Evolutionary conservation across 2,113 vertebrate genomes (phyloP).

Genomic region (Ceyx melanurus): DNA sequence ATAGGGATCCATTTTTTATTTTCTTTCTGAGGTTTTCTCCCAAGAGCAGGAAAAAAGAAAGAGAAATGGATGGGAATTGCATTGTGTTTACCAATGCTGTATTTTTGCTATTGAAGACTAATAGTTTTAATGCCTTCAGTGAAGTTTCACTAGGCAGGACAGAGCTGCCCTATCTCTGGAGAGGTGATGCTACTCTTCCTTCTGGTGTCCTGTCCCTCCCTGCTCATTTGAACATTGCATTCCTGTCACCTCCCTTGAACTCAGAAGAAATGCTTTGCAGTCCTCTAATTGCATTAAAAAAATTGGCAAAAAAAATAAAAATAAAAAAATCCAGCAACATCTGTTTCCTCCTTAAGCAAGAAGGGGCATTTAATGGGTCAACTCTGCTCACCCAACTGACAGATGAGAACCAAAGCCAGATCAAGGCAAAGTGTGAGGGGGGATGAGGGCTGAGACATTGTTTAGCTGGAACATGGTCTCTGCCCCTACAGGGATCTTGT

Average conservation of each 20-base stretch:
- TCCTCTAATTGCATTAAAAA: neutral
- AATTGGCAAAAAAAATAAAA: neutral
- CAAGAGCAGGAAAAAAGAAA: neutral
- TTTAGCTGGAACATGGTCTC: neutral
- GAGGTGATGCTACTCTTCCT: neutral
- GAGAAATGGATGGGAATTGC: neutral
- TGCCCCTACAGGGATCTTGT: neutral
- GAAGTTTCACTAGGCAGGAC: neutral
- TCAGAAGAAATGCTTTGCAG: neutral
- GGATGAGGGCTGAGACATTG: accelerated
- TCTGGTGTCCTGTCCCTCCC: accelerated
- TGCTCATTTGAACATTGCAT: neutral
- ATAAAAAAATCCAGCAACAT: neutral
- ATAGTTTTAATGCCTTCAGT: neutral
- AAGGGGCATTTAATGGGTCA: accelerated
- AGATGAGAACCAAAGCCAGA: neutral
- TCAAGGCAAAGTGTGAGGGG: neutral
- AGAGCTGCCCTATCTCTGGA: neutral
- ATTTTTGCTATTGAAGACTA: neutral
- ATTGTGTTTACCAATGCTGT: neutral
- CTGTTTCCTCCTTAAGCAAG: neutral
- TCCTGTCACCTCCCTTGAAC: neutral
- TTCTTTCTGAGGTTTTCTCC: neutral
- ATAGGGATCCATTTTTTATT: neutral
- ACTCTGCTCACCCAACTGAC: neutral